These are phyloP conservation scores for Hydropsyche betteni DNA, from an alignment of 2,888 invertebrate genomes.

Conservation along the genomic window DNA sequence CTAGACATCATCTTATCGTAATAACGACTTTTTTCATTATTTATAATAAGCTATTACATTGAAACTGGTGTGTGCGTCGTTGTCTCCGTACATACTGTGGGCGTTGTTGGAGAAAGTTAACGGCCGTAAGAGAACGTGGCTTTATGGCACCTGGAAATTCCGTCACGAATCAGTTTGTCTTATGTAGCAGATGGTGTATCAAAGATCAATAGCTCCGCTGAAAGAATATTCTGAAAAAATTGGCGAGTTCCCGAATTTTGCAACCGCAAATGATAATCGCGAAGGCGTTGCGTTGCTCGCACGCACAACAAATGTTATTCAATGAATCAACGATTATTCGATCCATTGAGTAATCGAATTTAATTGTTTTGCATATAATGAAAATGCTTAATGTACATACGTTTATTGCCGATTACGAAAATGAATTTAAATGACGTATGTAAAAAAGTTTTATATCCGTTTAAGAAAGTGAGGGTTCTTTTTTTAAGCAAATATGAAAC, in stretches of 20 bases:
- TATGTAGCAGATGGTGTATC: neutral
- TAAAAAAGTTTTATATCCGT: too few species aligned
- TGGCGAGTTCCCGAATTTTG: neutral
- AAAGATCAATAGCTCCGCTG: neutral
- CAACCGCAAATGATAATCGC: neutral
- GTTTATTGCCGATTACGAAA: too few species aligned
- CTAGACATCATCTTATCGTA: constrained; percentile 7
- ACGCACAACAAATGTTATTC: neutral
- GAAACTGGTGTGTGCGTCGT: constrained; percentile 11
- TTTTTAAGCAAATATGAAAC: too few species aligned
- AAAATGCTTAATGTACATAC: too few species aligned
- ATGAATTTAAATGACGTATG: too few species aligned
- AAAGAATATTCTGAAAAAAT: too few species aligned
- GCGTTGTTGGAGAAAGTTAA: constrained; percentile 20
- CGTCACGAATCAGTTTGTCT: neutral
- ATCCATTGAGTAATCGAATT: constrained; percentile 3
- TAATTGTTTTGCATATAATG: too few species aligned
- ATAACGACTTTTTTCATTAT: neutral
- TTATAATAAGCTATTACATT: constrained; percentile 10
- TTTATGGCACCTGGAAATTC: constrained; percentile 15
- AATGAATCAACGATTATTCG: neutral
- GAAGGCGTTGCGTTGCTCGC: neutral
- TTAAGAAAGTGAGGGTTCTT: too few species aligned
- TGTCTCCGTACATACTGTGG: constrained; percentile 1
- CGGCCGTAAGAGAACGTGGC: constrained; percentile 1